Evolutionary conservation across 1,140 invertebrate species (phyloP).

Genomic region (Hyles vespertilio): DNA sequence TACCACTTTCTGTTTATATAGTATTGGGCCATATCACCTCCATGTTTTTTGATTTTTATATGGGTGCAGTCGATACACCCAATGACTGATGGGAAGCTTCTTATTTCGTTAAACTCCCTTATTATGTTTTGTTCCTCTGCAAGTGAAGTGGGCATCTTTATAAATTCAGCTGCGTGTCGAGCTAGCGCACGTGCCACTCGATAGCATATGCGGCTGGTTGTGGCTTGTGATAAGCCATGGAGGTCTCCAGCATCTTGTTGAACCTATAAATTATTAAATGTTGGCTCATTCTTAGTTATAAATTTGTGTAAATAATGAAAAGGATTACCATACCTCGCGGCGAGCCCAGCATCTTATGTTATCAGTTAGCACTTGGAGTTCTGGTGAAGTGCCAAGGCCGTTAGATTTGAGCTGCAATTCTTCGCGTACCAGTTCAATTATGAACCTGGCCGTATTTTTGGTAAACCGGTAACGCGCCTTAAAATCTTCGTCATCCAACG

Average conservation of each 20-base stretch:
- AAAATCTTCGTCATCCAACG: conserved; percentile 2
- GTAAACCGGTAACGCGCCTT: background rate
- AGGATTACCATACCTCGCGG: conserved; percentile 8
- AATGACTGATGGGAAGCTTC: conserved; percentile 9
- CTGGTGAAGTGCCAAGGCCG: conserved; percentile 12
- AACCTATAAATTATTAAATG: conserved; percentile 11
- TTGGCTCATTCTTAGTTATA: background rate
- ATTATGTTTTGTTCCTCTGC: conserved; percentile 8
- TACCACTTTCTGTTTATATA: conserved; percentile 16
- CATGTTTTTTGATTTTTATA: conserved; percentile 19
- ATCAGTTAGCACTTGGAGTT: conserved; percentile 18
- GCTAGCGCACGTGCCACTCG: conserved; percentile 12
- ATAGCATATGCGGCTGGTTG: conserved; percentile 8
- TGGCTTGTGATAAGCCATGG: conserved; percentile 16
- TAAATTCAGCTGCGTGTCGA: conserved; percentile 1
- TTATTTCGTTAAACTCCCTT: conserved; percentile 7
- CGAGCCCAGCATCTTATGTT: conserved; percentile 17
- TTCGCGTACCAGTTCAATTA: conserved; percentile 13
- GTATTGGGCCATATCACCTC: conserved; percentile 12
- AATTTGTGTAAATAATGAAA: conserved; percentile 2
- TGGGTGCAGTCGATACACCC: conserved; percentile 15
- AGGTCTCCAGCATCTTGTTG: conserved; percentile 18
- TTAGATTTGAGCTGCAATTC: conserved; percentile 11
- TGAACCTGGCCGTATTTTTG: conserved; percentile 15
- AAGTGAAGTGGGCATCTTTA: conserved; percentile 16